These are phyloP conservation scores for Neomicropteryx cornuta DNA, from an alignment of 1,140 invertebrate genomes.

Conservation along the genomic window DNA sequence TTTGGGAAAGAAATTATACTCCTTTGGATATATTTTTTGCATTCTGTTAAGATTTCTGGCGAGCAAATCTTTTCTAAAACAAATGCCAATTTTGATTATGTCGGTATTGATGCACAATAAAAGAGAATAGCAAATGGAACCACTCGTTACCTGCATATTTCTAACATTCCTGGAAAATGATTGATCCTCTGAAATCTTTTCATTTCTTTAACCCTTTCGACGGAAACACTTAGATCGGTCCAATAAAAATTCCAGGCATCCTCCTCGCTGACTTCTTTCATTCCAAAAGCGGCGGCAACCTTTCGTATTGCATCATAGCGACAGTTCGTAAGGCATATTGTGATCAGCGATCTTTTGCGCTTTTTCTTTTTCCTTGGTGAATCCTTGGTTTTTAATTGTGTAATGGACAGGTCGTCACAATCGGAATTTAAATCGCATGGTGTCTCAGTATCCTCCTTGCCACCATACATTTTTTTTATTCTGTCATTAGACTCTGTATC, in stretches of 20 bases:
- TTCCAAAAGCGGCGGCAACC: conserved; percentile 61
- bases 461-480: too few species aligned
- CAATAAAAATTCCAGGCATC: conserved; percentile 84
- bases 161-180: conserved; percentile 86
- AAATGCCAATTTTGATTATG: neutral
- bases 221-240: conserved; percentile 73
- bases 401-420: too few species aligned
- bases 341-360: conserved; percentile 29
- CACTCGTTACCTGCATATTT: conserved; percentile 62
- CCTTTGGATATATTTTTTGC: conserved; percentile 73
- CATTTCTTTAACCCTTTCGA: conserved; percentile 80
- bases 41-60: conserved; percentile 78
- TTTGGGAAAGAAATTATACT: conserved; percentile 86
- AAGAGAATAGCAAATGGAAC: neutral
- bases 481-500: too few species aligned
- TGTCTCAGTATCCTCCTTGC: too few species aligned
- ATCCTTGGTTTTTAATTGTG: too few species aligned
- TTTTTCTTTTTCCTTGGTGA: conserved; percentile 9
- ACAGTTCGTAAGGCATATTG: conserved; percentile 62
- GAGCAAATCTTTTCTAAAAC: conserved; percentile 63
- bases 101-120: neutral
- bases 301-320: conserved; percentile 61
- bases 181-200: conserved; percentile 84
- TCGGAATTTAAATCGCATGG: too few species aligned
- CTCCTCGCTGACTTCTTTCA: conserved; percentile 66